Conservation (phyloP, 2,113 vertebrate species). For the Pelmatolapia mariae region DNA sequence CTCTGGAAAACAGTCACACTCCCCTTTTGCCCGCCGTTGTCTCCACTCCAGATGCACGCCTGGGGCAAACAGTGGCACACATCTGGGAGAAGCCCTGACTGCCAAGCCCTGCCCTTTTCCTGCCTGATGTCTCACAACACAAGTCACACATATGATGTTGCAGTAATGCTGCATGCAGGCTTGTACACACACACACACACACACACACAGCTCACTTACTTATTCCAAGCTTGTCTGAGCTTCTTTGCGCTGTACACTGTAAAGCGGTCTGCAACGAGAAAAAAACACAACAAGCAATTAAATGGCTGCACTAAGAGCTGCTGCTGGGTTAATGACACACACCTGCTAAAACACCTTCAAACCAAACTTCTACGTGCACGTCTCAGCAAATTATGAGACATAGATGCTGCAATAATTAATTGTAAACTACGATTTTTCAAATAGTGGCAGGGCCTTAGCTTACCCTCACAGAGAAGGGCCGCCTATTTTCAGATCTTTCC, state of each 20-base stretch:
- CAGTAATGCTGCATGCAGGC: not conserved
- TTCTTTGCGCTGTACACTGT: constrained; percentile 91
- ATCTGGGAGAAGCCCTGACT: not conserved
- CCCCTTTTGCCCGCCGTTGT: not conserved
- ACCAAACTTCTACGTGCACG: not conserved
- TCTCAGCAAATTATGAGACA: not conserved
- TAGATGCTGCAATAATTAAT: not conserved
- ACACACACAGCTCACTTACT: constrained; percentile 77
- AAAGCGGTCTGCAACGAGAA: constrained; percentile 81
- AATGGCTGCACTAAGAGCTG: not conserved
- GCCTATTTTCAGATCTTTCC: not conserved
- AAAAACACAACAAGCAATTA: not conserved
- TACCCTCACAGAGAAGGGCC: not conserved
- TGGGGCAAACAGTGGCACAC: constrained; percentile 9
- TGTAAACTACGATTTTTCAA: not conserved
- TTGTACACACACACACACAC: not conserved
- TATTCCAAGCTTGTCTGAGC: constrained; percentile 96
- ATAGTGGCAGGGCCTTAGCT: fast-evolving
- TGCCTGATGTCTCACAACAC: not conserved
- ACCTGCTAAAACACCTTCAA: not conserved
- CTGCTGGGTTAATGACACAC: not conserved
- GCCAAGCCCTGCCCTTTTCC: not conserved
- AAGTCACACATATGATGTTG: not conserved
- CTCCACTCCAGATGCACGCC: constrained; percentile 34
- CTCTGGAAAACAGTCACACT: not conserved